These are phyloP conservation scores for Leptinotarsa defecta DNA, from an alignment of 1,140 invertebrate species.

Conservation along the genomic window DNA sequence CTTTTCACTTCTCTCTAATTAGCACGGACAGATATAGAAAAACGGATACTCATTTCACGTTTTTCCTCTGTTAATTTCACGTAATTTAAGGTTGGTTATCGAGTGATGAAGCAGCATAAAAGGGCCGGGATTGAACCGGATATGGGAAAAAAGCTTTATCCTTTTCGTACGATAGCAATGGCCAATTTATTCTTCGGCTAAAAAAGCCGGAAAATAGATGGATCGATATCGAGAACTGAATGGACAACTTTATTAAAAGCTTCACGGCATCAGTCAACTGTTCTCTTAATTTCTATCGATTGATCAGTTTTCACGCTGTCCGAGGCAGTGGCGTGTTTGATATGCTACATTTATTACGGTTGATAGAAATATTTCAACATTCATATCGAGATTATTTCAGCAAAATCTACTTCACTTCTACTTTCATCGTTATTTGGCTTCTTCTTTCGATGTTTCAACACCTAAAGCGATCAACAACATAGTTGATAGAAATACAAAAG, in stretches of 20 bases:
- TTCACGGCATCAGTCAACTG: not conserved
- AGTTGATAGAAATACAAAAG: too few relatives aligned
- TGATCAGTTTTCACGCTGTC: not conserved
- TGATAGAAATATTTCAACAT: too few relatives aligned
- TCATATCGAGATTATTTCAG: too few relatives aligned
- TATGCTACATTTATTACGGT: too few relatives aligned
- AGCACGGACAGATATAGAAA: too few relatives aligned
- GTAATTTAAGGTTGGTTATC: not conserved
- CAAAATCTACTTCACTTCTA: too few relatives aligned
- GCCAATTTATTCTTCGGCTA: not conserved
- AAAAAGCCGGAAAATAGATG: not conserved
- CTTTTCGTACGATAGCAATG: not conserved
- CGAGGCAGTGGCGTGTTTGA: not conserved
- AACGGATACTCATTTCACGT: not conserved
- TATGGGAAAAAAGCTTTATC: not conserved
- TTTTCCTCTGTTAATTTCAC: not conserved
- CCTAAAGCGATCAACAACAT: too few relatives aligned
- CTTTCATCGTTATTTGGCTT: too few relatives aligned
- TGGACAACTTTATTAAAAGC: slow-evolving; percentile 3
- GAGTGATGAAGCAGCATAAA: not conserved
- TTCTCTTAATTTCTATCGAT: not conserved
- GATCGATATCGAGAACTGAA: not conserved
- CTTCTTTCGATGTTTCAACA: too few relatives aligned
- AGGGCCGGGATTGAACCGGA: not conserved
- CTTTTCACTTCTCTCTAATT: too few relatives aligned